Evolutionary conservation across 1,140 invertebrate genomes (phyloP).

Genomic region (Drosophila tsacasi): DNA sequence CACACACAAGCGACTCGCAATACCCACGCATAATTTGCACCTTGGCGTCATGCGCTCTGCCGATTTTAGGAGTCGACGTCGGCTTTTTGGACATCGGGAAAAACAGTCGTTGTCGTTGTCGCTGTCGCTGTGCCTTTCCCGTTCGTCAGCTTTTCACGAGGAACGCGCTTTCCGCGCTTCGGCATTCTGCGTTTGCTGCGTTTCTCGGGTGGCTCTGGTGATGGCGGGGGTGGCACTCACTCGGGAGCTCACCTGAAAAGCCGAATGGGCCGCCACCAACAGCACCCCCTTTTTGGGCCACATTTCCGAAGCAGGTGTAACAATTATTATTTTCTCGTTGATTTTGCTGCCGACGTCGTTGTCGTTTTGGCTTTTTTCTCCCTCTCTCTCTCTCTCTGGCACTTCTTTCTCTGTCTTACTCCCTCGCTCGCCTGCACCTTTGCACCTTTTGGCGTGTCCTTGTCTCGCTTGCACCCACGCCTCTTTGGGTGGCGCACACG

Average conservation of each 20-base stretch:
- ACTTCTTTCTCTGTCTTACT: conserved; percentile 39
- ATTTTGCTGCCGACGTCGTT: conserved; percentile 72
- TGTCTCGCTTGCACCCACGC: conserved; percentile 50
- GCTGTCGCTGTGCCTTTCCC: conserved; percentile 28
- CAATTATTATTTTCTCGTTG: conserved; percentile 84
- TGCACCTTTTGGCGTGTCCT: conserved; percentile 29
- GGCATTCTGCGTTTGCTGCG: conserved; percentile 52
- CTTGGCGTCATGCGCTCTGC: conserved; percentile 78
- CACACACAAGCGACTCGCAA: conserved; percentile 26
- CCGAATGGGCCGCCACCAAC: conserved; percentile 37
- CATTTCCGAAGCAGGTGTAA: conserved; percentile 83
- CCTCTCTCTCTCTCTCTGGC: conserved; percentile 32
- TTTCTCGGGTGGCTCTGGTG: not conserved
- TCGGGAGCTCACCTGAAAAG: conserved; percentile 65
- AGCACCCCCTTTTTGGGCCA: conserved; percentile 50
- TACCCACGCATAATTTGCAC: conserved; percentile 68
- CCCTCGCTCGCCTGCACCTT: conserved; percentile 53
- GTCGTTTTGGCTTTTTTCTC: conserved; percentile 67
- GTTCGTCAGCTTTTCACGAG: conserved; percentile 30
- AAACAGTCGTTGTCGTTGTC: not conserved
- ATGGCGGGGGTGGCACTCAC: conserved; percentile 20
- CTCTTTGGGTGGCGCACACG: conserved; percentile 56
- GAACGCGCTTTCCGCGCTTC: conserved; percentile 61
- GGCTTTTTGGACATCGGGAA: conserved; percentile 35
- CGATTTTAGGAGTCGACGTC: conserved; percentile 60